A percentile compares a stretch with the other conserved stretches of the same genome.
Evolutionary conservation across 2,888 invertebrate genomes (phyloP).

Genomic region (Drosophila setosimentum): DNA sequence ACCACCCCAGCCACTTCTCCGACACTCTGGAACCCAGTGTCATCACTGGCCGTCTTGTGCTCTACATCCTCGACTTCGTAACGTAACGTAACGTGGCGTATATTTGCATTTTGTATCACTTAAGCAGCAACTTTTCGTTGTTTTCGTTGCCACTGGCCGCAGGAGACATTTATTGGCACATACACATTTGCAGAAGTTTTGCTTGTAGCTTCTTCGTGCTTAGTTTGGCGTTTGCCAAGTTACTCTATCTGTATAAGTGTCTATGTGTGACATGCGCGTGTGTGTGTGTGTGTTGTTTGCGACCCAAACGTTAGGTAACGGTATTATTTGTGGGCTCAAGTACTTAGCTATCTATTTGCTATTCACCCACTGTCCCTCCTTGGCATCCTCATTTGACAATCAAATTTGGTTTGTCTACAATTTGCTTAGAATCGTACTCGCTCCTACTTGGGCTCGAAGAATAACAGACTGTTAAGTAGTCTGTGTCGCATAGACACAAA

Average conservation of each 20-base stretch:
- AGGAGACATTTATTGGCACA: conserved; percentile 74
- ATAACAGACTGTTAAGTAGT: conserved; percentile 67
- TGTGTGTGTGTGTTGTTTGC: conserved; percentile 46
- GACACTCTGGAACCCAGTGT: not conserved
- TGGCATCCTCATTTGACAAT: conserved; percentile 52
- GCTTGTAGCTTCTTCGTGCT: conserved; percentile 37
- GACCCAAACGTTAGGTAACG: conserved; percentile 76
- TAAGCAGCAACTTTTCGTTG: conserved; percentile 70
- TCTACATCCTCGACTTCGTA: conserved; percentile 62
- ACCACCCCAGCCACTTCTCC: not conserved
- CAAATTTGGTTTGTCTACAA: conserved; percentile 62
- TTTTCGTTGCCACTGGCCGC: conserved; percentile 70
- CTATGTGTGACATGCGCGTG: conserved; percentile 8
- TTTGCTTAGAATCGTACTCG: conserved; percentile 33
- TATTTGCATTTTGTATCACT: conserved; percentile 81
- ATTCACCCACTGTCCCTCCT: not conserved
- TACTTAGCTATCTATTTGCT: conserved; percentile 27
- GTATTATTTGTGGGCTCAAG: conserved; percentile 71
- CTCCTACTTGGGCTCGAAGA: conserved; percentile 38
- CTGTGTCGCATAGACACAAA: conserved; percentile 15
- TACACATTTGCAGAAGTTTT: conserved; percentile 29
- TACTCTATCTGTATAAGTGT: conserved; percentile 8
- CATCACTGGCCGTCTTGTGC: not conserved
- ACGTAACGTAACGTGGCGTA: conserved; percentile 60
- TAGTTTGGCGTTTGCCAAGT: conserved; percentile 21